Evolutionary conservation across 2,113 vertebrate species (phyloP).

Genomic region (Solea senegalensis): DNA sequence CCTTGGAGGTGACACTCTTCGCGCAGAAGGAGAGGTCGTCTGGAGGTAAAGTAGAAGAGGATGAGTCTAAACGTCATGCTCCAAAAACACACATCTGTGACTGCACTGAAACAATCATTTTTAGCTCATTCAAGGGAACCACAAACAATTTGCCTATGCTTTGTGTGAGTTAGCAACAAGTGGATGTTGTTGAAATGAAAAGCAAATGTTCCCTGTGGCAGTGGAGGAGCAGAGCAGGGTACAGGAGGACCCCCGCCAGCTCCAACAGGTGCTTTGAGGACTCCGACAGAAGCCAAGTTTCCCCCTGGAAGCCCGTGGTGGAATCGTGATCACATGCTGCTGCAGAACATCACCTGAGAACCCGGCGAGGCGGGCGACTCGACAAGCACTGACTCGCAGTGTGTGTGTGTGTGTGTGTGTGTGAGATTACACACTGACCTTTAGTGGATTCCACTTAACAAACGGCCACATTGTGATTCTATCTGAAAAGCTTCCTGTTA

Average conservation of each 20-base stretch:
- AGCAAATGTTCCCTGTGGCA: conserved; percentile 79
- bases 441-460: conserved; percentile 29
- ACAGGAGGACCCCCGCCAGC: conserved; percentile 47
- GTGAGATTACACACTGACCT: conserved; percentile 28
- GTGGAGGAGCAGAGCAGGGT: conserved; percentile 42
- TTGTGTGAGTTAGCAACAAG: conserved; percentile 76
- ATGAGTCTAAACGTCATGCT: conserved; percentile 21
- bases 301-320: conserved; percentile 51
- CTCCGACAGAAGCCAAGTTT: conserved; percentile 50
- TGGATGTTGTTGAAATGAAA: conserved; percentile 82
- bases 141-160: conserved; percentile 76
- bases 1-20: conserved; percentile 92
- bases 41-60: conserved; percentile 72
- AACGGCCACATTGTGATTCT: conserved; percentile 48
- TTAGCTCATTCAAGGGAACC: conserved; percentile 39
- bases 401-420: too few species aligned
- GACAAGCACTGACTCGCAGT: conserved; percentile 10
- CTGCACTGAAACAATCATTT: conserved; percentile 19
- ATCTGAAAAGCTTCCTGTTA: conserved; percentile 69
- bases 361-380: conserved; percentile 5
- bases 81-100: too few species aligned
- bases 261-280: conserved; percentile 75
- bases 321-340: conserved; percentile 25
- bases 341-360: conserved; percentile 56
- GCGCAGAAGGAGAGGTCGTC: conserved; percentile 91